These are phyloP conservation scores for Bombus superbus DNA, from an alignment of 1,140 invertebrate genomes.

Conservation along the genomic window DNA sequence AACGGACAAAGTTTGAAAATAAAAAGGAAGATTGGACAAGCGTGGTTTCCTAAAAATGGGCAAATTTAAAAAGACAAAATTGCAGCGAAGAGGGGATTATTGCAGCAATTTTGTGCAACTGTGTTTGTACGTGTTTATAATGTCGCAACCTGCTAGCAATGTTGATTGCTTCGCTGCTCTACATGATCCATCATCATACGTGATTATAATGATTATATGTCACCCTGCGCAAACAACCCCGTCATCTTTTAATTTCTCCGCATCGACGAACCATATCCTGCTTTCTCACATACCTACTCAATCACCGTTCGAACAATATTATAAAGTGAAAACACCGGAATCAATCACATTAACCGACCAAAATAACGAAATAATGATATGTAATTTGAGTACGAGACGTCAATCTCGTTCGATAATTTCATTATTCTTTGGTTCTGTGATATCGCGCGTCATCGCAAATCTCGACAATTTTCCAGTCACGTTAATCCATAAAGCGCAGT, in stretches of 20 bases:
- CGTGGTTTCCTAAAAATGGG: not conserved
- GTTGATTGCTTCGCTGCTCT: slow-evolving; percentile 59
- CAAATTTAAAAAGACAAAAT: not conserved
- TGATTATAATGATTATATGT: slow-evolving; percentile 74
- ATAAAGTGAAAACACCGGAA: slow-evolving; percentile 35
- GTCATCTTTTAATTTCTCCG: slow-evolving; percentile 31
- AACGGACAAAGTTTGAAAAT: not conserved
- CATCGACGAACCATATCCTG: not conserved
- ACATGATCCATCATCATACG: slow-evolving; percentile 69
- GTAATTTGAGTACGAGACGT: not conserved
- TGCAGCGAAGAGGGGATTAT: not conserved
- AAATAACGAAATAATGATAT: slow-evolving; percentile 14
- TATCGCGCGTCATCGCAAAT: too few relatives aligned
- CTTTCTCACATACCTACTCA: not conserved
- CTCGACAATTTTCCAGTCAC: not conserved
- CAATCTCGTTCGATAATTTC: not conserved
- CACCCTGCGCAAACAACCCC: slow-evolving; percentile 44
- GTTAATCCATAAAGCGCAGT: not conserved
- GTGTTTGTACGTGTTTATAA: not conserved
- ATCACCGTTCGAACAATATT: slow-evolving; percentile 5
- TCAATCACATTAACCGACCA: not conserved
- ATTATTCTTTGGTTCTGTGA: not conserved
- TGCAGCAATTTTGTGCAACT: not conserved
- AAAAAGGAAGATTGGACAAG: not conserved
- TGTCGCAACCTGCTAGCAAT: slow-evolving; percentile 20